Base-by-base conservation (phyloP, 2,113 vertebrate species). In the Crotalus tigris region DNA sequence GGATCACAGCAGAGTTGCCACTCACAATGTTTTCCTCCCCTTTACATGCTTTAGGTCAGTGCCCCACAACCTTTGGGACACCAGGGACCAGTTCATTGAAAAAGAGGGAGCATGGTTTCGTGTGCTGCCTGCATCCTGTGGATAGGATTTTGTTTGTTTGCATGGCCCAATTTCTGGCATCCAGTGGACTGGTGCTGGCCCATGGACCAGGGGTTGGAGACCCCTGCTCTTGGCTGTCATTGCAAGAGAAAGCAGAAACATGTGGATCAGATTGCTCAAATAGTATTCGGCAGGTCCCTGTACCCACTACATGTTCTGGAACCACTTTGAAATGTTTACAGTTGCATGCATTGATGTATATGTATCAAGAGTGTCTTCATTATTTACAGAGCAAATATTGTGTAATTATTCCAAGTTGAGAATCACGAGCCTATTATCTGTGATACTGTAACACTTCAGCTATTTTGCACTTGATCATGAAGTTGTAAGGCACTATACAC, bases 391-490 rank as follows among this genome's bases (percentile, higher is more conserved):
- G 93, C 92, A 54, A 94, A 92, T 91, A 93, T 92, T 89, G 85
- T 55, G 89, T 64, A 92, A 94, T 75, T 51, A 94, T 90, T 53
- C 95, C 93, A 58, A 94, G 75, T 91, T 95, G 13, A 39, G n/a
- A 33, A 75, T 75, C 5, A 13, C 46, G 75, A 81, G 75, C 75
- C 75, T 33, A 53, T 94, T 61, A 89, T 92, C 55, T 95, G 81
- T 94, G 94, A 93, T 53, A 94, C 44, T 81, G 92, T 1, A 94
- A 95, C 94, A 95, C 94, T 94, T 92, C 94, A 93, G 91, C 93
- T 96, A 96, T 97, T 95, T 92, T 90, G 94, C 91, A 93, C 64
- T 97, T 95, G 44, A 95, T 95, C 91, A 95, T 96, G 92, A 95
- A 95, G 92, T 94, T 92, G 91, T 90, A 95, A 94, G 23, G 81